These are phyloP conservation scores for Dexiosoma caninum DNA, from an alignment of 2,888 invertebrate genomes.

Conservation along the genomic window DNA sequence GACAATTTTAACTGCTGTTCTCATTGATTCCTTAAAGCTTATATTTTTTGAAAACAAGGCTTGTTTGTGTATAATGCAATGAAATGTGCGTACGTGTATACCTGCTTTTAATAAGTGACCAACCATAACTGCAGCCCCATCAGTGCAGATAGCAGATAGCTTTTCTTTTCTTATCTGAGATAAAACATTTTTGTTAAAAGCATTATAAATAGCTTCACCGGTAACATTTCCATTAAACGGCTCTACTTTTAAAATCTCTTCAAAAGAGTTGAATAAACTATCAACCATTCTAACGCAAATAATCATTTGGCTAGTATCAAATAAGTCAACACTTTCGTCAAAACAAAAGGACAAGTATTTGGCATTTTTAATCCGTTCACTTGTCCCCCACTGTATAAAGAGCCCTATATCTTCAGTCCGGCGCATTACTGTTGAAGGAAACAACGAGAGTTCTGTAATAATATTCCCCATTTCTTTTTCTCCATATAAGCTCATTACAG, in stretches of 20 bases:
- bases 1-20: constrained; percentile 14
- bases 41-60: not conserved
- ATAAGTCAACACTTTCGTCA: constrained; percentile 11
- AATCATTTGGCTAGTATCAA: not conserved
- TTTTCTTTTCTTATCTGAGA: not conserved
- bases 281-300: not conserved
- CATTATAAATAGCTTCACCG: too few species aligned
- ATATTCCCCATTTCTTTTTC: too few species aligned
- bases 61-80: constrained; percentile 4
- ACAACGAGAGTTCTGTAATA: not conserved
- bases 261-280: too few species aligned
- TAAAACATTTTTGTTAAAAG: too few species aligned
- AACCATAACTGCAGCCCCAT: constrained; percentile 14
- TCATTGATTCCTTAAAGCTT: not conserved
- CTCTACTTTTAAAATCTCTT: too few species aligned
- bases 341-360: not conserved
- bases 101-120: not conserved
- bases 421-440: not conserved
- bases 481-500: too few species aligned
- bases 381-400: constrained; percentile 2
- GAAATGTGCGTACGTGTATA: not conserved
- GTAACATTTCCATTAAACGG: too few species aligned
- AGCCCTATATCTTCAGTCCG: constrained; percentile 4
- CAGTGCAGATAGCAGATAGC: constrained; percentile 13
- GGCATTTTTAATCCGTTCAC: not conserved